Evolutionary conservation across 2,888 invertebrate genomes (phyloP).

Genomic region (Caenorhabditis uteleia): DNA sequence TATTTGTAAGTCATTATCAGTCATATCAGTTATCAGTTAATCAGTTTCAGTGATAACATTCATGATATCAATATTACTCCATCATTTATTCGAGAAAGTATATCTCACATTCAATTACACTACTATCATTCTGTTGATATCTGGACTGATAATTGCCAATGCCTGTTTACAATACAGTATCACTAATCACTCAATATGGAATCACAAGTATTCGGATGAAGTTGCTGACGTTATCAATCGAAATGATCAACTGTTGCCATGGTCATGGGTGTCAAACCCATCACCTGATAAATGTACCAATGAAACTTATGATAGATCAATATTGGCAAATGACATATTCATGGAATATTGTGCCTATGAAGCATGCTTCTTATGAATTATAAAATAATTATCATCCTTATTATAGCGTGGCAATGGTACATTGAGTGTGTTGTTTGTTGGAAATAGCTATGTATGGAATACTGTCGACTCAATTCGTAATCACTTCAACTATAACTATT

Average conservation of each 20-base stretch:
- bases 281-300: no score
- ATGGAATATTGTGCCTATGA: no score
- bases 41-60: conserved; percentile 7
- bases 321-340: no score
- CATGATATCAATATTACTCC: conserved; percentile 1
- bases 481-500: no score
- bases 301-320: no score
- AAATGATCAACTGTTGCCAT: conserved; percentile 7
- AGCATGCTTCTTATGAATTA: no score
- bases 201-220: background rate
- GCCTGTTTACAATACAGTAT: conserved; percentile 7
- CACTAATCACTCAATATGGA: conserved; percentile 8
- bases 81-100: conserved; percentile 12
- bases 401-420: conserved; percentile 21
- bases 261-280: conserved; percentile 9
- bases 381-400: no score
- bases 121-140: background rate
- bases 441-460: conserved; percentile 27
- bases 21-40: background rate
- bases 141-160: conserved; percentile 7
- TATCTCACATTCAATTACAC: conserved; percentile 7
- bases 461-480: no score
- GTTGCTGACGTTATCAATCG: conserved; percentile 4
- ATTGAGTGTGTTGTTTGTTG: conserved; percentile 15
- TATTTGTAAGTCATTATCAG: conserved; percentile 2